These are phyloP conservation scores for Microhierax caerulescens DNA, from an alignment of 2,797 vertebrate species.

Conservation along the genomic window DNA sequence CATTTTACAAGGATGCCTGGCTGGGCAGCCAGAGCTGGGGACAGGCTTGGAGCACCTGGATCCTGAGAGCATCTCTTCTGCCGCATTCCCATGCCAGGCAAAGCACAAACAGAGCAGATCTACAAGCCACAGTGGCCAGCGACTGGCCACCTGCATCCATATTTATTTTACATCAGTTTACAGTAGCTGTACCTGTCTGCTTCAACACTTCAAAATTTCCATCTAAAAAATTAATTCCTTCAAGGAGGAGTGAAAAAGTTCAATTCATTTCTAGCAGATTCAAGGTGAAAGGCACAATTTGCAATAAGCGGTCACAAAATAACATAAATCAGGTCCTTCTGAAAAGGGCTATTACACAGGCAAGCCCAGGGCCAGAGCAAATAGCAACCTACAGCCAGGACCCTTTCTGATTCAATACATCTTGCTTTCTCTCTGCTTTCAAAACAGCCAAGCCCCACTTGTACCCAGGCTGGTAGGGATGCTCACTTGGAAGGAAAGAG, in stretches of 20 bases:
- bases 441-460: background rate
- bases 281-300: background rate
- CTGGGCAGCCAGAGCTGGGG: background rate
- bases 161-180: background rate
- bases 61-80: background rate
- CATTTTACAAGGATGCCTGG: background rate
- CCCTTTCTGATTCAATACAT: background rate
- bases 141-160: background rate
- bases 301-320: background rate
- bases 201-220: background rate
- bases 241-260: background rate
- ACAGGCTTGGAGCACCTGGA: background rate
- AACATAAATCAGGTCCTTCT: background rate
- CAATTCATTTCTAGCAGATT: background rate
- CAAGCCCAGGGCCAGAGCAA: background rate
- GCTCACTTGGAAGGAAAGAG: background rate
- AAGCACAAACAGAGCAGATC: background rate
- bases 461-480: background rate
- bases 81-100: background rate
- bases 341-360: background rate
- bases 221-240: background rate
- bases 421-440: background rate
- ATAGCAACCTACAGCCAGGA: background rate
- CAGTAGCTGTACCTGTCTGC: background rate
- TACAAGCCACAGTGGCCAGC: background rate